Evolutionary conservation across 2,888 invertebrate genomes (phyloP), one percentile per base, ranked within the genome.

Genomic region (Epirrita christyi): DNA sequence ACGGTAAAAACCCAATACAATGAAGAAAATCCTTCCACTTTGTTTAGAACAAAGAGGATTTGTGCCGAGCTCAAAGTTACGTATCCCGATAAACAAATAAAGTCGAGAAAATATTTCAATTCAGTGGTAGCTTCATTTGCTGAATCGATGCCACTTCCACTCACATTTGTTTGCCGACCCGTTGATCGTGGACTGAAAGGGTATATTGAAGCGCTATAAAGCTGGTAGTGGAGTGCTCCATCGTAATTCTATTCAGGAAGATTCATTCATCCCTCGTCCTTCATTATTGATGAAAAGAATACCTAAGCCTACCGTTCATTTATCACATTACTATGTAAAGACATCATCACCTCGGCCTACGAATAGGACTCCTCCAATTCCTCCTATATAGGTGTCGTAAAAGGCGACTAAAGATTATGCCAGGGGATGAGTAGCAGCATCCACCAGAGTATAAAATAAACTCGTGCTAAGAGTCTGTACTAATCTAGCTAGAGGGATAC

Each of bases 121-220:
- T 50, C 40, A 47, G 54, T 8, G 59, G 44, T 45, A 44, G 37
- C 55, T 46, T 51, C 55, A 51, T 55, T 55, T 59, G 55, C 52
- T 43, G 47, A 55, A 54, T 51, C 46, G 46, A 47, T 41, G 37
- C 41, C 45, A 50, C 46, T 51, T 51, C 32, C 59, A 52, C 51
- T 55, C 51, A 42, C 59, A 59, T 55, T 59, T 55, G 55, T 55
- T 55, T 59, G 59, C 47, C 37, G 42, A 55, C 41, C 55, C 51
- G 47, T 11, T 13, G 51, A 59, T 51, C 59, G 42, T 32, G 29
- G 15, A 47, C 44, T 47, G 43, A 59, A 59, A 59, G 55, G 55
- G 51, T 43, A 43, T 59, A 59, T 59, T 55, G 55, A 59, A 51
- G 38, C 43, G 43, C 38, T 51, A 54, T 58, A 45, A 53, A 40